Base-by-base conservation (phyloP, 1,140 invertebrate species). In the Wasmannia auropunctata region DNA sequence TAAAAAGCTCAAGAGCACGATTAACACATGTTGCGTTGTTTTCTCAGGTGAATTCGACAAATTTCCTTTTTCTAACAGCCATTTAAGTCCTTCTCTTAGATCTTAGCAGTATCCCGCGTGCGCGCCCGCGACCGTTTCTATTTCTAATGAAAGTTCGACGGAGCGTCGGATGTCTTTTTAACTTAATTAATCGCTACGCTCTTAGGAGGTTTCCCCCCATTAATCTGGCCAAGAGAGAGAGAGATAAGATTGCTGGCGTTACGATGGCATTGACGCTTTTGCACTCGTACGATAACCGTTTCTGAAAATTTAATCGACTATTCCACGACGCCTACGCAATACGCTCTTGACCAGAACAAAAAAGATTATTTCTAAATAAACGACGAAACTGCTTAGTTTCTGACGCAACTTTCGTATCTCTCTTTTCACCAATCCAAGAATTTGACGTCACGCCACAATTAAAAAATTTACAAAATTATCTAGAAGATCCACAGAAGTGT, bases 171-270 rank as follows among this genome's bases (percentile, higher is more conserved):
- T 54, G 28, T 34, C 31, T 54, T 19, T 62, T 69, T 70, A 70
- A 76, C 34, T 4, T 8, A 28, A 56, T 65, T 80, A 72, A 74
- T 89, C 58, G 83, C 69, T 89, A 69, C 69, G 79, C 54, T 88
- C 43, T 37, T 86, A 67, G 14, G n/a, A 31, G 43, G 43, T 80
- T 75, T n/a, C n/a, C n/a, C n/a, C 54, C 10, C 7, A 81, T 89
- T 56, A 49, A 86, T 62, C 81, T 46, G 22, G 6, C 5, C 11
- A 19, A 22, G 8, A n/a, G 14, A 65, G 88, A 22, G 8, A n/a
- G 14, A 65, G 88, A 89, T 89, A 89, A 89, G 88, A 89, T 86
- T 79, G 40, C 3, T 22, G 10, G 1, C 67, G 14, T 83, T 83
- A 74, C 46, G 54, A 83, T 58, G 67, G 51, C 67, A 83, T 58